These are phyloP conservation scores for Candoia aspera DNA, from an alignment of 2,113 vertebrate species.

Conservation along the genomic window DNA sequence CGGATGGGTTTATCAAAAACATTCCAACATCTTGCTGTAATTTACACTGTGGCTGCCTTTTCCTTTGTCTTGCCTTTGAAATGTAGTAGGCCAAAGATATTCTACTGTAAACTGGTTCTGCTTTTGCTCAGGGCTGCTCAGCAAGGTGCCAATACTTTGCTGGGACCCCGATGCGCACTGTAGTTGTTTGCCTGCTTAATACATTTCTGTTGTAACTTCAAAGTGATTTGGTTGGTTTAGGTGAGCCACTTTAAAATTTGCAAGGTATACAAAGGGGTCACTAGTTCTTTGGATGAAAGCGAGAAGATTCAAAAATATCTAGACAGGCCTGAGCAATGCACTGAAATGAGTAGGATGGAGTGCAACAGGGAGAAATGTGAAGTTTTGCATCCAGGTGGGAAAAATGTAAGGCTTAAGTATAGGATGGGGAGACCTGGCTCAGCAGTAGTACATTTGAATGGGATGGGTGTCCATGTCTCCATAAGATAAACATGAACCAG, in stretches of 20 bases:
- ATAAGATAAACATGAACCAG: too few relatives aligned
- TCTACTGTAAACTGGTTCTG: too few relatives aligned
- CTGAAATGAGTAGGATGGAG: background rate
- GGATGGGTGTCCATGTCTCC: too few relatives aligned
- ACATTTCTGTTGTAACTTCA: background rate
- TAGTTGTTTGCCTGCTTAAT: too few relatives aligned
- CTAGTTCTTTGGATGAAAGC: background rate
- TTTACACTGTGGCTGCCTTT: background rate
- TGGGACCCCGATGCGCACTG: too few relatives aligned
- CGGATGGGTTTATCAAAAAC: background rate
- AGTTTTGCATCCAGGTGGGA: background rate
- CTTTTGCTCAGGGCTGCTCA: too few relatives aligned
- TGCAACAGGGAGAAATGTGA: background rate
- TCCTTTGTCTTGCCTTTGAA: too few relatives aligned
- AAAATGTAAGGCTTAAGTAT: background rate
- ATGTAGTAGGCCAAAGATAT: too few relatives aligned
- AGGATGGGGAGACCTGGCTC: background rate
- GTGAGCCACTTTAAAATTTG: background rate
- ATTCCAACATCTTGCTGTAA: background rate
- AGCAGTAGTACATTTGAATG: too few relatives aligned
- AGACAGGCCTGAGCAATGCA: background rate
- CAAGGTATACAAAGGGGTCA: background rate
- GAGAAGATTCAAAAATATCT: background rate
- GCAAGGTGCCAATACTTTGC: too few relatives aligned
- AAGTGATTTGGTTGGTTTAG: background rate